These are phyloP conservation scores for Bombus balteatus DNA, from an alignment of 1,140 invertebrate genomes.

Conservation along the genomic window DNA sequence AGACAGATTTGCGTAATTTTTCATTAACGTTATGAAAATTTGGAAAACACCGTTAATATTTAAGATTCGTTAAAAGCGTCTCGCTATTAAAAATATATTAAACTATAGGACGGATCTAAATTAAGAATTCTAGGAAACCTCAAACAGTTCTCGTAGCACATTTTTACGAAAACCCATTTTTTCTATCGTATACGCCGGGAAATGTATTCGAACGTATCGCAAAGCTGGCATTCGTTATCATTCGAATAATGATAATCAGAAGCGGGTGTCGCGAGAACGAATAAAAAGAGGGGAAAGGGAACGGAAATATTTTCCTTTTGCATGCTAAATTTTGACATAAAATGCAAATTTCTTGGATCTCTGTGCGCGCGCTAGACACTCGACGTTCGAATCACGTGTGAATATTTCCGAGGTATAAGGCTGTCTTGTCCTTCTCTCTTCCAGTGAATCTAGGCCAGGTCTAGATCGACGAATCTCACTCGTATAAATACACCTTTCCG, in stretches of 20 bases:
- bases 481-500: background rate
- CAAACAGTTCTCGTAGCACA: too few relatives aligned
- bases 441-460: background rate
- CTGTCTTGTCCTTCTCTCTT: background rate
- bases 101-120: background rate
- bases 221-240: background rate
- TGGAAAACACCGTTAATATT: background rate
- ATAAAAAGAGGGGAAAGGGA: background rate
- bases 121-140: rapidly evolving
- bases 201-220: background rate
- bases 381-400: slow-evolving; percentile 22
- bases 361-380: too few relatives aligned
- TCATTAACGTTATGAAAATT: background rate
- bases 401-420: slow-evolving; percentile 3
- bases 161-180: background rate
- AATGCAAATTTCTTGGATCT: background rate
- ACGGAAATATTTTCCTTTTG: background rate
- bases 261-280: background rate
- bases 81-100: background rate
- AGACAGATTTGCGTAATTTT: too few relatives aligned
- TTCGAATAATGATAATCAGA: background rate
- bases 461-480: background rate
- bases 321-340: background rate
- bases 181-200: background rate
- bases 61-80: background rate